Percentiles rank a stretch among this genome's conserved stretches.
These are phyloP conservation scores for Holacanthella duospinosa DNA, from an alignment of 2,888 invertebrate genomes.

Conservation along the genomic window DNA sequence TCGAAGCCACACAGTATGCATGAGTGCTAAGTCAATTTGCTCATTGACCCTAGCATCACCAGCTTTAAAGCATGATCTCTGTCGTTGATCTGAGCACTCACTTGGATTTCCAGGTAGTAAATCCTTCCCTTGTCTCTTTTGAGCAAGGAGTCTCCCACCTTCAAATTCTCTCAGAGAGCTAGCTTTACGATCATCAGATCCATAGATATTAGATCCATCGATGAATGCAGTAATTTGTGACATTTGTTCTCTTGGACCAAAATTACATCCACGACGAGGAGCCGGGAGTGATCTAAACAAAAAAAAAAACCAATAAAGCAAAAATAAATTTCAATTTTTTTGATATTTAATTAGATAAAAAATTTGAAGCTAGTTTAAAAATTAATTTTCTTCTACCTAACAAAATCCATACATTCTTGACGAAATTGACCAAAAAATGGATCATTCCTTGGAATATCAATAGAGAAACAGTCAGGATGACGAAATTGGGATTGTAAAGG, in stretches of 20 bases:
- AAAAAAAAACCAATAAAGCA: neutral
- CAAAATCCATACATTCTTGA: slow-evolving; percentile 45
- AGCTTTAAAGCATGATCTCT: slow-evolving; percentile 41
- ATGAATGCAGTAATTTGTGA: slow-evolving; percentile 62
- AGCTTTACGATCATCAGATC: slow-evolving; percentile 52
- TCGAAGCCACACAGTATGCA: slow-evolving; percentile 47
- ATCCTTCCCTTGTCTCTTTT: slow-evolving; percentile 45
- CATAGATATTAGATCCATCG: slow-evolving; percentile 66
- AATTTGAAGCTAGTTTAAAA: neutral
- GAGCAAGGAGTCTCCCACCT: slow-evolving; percentile 54
- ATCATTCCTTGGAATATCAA: slow-evolving; percentile 42
- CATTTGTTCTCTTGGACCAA: slow-evolving; percentile 52
- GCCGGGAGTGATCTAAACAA: slow-evolving; percentile 42
- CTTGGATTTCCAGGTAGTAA: slow-evolving; percentile 52
- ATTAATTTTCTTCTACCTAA: slow-evolving; percentile 39
- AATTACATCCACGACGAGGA: slow-evolving; percentile 44
- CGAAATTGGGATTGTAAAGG: slow-evolving; percentile 25
- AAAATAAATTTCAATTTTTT: slow-evolving; percentile 3
- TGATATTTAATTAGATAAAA: neutral
- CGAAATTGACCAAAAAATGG: slow-evolving; percentile 42
- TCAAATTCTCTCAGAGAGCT: slow-evolving; percentile 50
- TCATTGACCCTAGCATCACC: slow-evolving; percentile 45
- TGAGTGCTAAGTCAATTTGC: slow-evolving; percentile 43
- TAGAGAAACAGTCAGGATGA: slow-evolving; percentile 41
- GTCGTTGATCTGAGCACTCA: slow-evolving; percentile 52